Evolutionary conservation across 2,888 invertebrate genomes (phyloP), one percentile per base, ranked within the genome.

Genomic region (Steinernema carpocapsae): DNA sequence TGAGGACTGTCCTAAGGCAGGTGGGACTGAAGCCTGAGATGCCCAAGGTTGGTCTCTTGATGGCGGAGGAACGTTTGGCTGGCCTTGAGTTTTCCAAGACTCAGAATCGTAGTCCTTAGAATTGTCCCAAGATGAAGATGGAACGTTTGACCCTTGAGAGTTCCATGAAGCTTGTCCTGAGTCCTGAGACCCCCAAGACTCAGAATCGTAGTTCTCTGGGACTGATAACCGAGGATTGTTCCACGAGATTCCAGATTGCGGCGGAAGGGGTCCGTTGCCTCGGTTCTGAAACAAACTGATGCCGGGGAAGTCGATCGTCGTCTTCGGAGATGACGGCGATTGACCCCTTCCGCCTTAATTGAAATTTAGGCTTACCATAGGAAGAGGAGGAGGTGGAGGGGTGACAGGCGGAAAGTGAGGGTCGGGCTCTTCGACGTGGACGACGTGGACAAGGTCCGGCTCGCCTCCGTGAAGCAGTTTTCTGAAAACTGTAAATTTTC

Each of bases 341-440:
- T n/a, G n/a, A 29, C 32, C 37, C 64, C 64, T 64, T 32, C 29
- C 64, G 17, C 64, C 64, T 48, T 19, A 17, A 19, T 14, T 3
- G 17, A 3, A 26, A 32, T 32, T 17, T 64, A 64, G 64, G 12
- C 64, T 32, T 64, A 64, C 64, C 64, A 29, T 32, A 64, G 64
- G 56, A 22, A 26, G 56, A 3, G 56, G 64, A 10, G 64, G 64
- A 12, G 64, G 64, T 32, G 64, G 64, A 32, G 64, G 64, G 14
- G 64, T 32, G 32, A n/a, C 7, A 2, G 3, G 2, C 17, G 64
- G 64, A 32, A 32, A 32, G 29, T 32, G 32, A 32, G 17, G 64
- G 64, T 26, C 29, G 64, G 17, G 32, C 12, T 32, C 52, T 52
- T 12, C 24, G 52, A 22, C 29, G 64, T 17, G 32, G 29, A 26